Evolutionary conservation across 2,797 vertebrate species (phyloP), one percentile per base, ranked within the genome.

Genomic region (Galaxias olidus): DNA sequence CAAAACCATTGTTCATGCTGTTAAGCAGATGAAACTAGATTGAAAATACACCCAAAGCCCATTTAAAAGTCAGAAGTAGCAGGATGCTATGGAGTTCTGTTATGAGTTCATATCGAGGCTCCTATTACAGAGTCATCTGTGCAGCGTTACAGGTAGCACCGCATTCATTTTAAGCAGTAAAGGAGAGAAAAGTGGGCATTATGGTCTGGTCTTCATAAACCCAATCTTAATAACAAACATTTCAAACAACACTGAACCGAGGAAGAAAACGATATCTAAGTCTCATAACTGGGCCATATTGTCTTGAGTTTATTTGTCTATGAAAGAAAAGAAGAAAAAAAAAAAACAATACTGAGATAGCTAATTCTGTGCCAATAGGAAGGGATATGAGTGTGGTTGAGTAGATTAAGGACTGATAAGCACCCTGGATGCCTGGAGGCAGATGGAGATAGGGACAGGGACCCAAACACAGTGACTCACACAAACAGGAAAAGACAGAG

Each of bases 381-480:
- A 86, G 81, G 65, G 71, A 90, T 90, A 85, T 75, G 84, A 87
- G 86, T 74, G 72, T 85, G 81, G 85, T 87, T 91, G 84, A 90
- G 89, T 89, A 90, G 89, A 92, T 90, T 91, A 91, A 71, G 87
- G 81, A 87, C 83, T 85, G 89, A 91, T 90, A 90, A 90, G 76
- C 81, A 71, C 84, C 73, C 79, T 69, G 77, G 72, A 82, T 81
- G 84, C 88, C 86, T 85, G 67, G 70, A 79, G 87, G 77, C 77
- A 48, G 66, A 61, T 61, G 14, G 55, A 76, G 71, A 80, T 75
- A 61, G 65, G 10, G 19, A 8, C 13, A 30, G 45, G 20, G 45
- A 58, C n/a, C 43, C 41, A 58, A 12, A 14, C 9, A n/a, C 9
- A 11, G 53, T 15, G 42, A 61, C 68, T 81, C 68, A 70, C 55